These are phyloP conservation scores for Podarcis lilfordi DNA, from an alignment of 2,797 vertebrate genomes.

Conservation along the genomic window DNA sequence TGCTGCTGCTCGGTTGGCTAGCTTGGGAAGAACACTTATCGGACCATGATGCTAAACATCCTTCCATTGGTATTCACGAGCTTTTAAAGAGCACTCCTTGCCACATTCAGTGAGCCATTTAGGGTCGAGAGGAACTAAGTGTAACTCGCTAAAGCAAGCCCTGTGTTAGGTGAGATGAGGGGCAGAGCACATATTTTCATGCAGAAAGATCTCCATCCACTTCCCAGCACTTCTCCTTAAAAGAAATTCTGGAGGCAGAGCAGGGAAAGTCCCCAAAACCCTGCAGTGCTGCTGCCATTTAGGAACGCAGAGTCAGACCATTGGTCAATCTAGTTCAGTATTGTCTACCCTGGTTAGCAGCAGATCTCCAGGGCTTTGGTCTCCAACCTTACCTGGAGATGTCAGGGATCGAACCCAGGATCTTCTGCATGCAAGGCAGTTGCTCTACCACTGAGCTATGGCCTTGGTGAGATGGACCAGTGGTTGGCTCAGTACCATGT, in stretches of 20 bases:
- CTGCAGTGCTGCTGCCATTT: no score
- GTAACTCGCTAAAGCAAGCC: background rate
- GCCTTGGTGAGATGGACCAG: no score
- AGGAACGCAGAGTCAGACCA: no score
- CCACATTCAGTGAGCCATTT: background rate
- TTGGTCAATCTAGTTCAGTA: no score
- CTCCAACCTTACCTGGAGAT: no score
- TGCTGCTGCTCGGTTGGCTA: background rate
- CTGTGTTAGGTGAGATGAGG: background rate
- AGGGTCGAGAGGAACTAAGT: background rate
- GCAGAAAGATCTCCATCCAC: background rate
- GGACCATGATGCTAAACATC: background rate
- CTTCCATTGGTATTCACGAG: background rate
- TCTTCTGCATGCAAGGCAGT: no score
- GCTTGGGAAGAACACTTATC: background rate
- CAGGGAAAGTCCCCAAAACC: background rate
- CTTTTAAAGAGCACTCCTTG: background rate
- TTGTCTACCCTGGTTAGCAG: no score
- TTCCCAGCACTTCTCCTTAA: background rate
- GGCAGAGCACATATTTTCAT: background rate
- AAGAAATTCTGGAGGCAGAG: background rate
- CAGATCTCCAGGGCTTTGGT: no score
- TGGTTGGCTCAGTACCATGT: no score
- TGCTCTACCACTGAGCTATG: no score
- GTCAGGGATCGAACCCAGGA: no score